phyloP scores from a whole-genome alignment of 2,797 vertebrate species.

The Micrastur ruficollis region DNA sequence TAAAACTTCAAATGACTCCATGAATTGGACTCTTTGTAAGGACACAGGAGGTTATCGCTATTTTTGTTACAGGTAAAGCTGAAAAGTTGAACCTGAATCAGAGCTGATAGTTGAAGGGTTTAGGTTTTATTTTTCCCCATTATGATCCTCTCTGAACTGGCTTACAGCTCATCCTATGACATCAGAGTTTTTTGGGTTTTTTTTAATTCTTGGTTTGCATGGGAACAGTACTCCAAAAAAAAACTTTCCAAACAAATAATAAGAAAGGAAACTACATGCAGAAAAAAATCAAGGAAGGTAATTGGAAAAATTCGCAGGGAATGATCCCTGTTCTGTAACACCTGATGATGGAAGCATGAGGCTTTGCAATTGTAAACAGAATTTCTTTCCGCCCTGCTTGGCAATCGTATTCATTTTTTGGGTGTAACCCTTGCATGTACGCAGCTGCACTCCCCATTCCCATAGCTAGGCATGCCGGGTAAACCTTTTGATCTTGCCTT shows the following conservation, averaged over 20 bases:
- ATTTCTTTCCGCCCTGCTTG: constrained; percentile 41
- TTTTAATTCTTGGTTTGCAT: constrained; percentile 9
- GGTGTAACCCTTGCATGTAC: constrained; percentile 56
- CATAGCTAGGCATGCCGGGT: constrained; percentile 22
- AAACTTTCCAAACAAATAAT: background rate
- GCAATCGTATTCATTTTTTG: constrained; percentile 12
- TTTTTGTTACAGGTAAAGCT: background rate
- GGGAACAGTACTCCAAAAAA: background rate
- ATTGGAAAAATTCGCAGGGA: background rate
- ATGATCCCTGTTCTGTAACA: constrained; percentile 7
- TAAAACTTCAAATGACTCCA: background rate
- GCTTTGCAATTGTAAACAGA: constrained; percentile 58
- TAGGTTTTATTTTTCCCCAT: background rate
- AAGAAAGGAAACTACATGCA: background rate
- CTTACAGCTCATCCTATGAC: background rate
- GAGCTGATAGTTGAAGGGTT: background rate
- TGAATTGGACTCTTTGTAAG: background rate
- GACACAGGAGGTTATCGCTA: background rate
- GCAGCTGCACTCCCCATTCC: constrained; percentile 55
- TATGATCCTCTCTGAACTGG: background rate
- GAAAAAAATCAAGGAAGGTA: background rate
- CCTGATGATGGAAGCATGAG: constrained; percentile 46
- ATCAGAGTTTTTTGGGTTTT: background rate
- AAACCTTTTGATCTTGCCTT: constrained; percentile 52
- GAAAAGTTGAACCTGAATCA: background rate